A percentile compares a stretch with the other conserved stretches of the same genome.
phyloP scores from a whole-genome alignment of 2,113 vertebrate species.

The Lampris incognitus region DNA sequence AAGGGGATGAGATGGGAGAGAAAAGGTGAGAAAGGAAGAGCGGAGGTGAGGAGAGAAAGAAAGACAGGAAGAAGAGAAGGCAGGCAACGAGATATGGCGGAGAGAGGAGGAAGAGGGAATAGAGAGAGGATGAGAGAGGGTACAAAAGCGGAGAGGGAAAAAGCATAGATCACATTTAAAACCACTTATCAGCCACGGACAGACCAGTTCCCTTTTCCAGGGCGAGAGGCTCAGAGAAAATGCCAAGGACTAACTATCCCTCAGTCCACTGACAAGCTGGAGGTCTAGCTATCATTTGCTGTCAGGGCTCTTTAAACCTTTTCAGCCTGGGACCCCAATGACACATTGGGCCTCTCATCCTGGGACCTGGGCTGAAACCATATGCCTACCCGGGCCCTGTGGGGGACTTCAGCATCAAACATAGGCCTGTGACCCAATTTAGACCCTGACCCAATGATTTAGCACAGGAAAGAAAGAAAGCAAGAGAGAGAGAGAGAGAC shows the following conservation, averaged over 20 bases:
- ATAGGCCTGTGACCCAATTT: slow-evolving; percentile 72
- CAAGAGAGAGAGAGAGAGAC: slow-evolving; percentile 18
- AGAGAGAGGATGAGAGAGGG: neutral
- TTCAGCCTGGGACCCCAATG: slow-evolving; percentile 66
- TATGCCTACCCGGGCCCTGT: slow-evolving; percentile 45
- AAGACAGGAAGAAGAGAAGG: neutral
- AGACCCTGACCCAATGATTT: slow-evolving; percentile 61
- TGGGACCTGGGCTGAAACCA: slow-evolving; percentile 61
- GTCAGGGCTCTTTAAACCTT: slow-evolving; percentile 73
- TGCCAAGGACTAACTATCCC: slow-evolving; percentile 65
- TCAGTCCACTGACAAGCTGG: slow-evolving; percentile 36
- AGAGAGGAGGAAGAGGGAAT: neutral
- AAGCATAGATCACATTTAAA: slow-evolving; percentile 71
- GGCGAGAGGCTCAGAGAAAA: slow-evolving; percentile 62
- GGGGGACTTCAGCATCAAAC: slow-evolving; percentile 71
- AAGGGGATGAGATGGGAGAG: neutral
- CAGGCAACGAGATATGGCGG: neutral
- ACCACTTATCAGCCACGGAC: slow-evolving; percentile 76
- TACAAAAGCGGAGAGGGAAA: neutral
- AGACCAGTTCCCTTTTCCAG: slow-evolving; percentile 65
- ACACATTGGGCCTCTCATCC: slow-evolving; percentile 70
- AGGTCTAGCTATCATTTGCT: slow-evolving; percentile 68
- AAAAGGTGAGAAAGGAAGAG: neutral
- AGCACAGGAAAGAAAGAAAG: slow-evolving; percentile 5
- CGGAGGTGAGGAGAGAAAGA: neutral